These are phyloP conservation scores for Ochropleura leucogaster DNA, from an alignment of 2,888 invertebrate genomes.

Conservation along the genomic window DNA sequence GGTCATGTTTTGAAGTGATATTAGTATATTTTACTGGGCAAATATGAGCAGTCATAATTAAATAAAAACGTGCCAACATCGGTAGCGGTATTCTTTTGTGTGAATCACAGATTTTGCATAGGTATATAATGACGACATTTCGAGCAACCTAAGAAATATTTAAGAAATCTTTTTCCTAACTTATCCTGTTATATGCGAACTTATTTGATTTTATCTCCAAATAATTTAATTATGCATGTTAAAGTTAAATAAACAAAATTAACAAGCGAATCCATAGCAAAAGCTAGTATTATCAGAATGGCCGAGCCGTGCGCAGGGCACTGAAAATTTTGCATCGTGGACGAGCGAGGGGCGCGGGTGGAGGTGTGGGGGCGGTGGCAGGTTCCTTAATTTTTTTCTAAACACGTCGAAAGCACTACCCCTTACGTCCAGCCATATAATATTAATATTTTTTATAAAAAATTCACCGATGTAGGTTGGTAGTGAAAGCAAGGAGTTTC, in stretches of 20 bases:
- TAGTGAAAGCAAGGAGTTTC: constrained; percentile 33
- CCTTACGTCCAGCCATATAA: constrained; percentile 46
- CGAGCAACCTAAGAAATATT: not conserved
- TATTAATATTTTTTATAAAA: constrained; percentile 49
- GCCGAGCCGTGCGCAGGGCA: constrained; percentile 79
- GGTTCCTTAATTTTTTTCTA: constrained; percentile 79
- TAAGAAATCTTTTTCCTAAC: not conserved
- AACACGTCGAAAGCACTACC: constrained; percentile 67
- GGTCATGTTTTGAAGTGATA: constrained; percentile 40
- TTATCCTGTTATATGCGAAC: not conserved
- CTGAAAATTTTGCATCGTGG: constrained; percentile 84
- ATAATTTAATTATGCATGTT: not conserved
- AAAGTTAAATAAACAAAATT: constrained; percentile 18
- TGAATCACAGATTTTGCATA: constrained; percentile 29
- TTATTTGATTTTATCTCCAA: not conserved
- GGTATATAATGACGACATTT: not conserved
- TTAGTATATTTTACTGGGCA: constrained; percentile 21
- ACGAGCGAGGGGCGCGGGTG: constrained; percentile 72
- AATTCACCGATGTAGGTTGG: constrained; percentile 48
- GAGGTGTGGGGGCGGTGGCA: constrained; percentile 65
- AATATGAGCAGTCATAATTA: constrained; percentile 25
- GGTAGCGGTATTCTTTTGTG: not conserved
- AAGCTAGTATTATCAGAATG: constrained; percentile 68
- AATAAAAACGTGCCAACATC: constrained; percentile 3
- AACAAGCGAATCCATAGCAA: constrained; percentile 44